Conservation (phyloP, 2,888 invertebrate species). For the Hesperia comma region DNA sequence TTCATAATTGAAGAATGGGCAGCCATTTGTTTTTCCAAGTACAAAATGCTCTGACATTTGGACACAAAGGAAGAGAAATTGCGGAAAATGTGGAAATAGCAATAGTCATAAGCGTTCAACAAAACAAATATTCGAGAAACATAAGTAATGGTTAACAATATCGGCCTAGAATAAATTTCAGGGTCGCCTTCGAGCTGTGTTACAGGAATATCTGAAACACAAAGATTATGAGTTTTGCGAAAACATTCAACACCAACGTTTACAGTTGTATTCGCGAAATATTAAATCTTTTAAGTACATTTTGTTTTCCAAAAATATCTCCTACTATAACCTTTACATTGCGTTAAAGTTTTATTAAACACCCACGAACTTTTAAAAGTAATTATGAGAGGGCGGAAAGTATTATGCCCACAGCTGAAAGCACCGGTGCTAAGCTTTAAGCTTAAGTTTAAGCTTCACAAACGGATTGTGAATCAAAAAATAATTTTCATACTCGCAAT, state of each 20-base stretch:
- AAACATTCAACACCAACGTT: slow-evolving; percentile 15
- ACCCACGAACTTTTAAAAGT: too few species aligned
- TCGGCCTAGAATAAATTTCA: slow-evolving; percentile 20
- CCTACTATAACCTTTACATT: too few species aligned
- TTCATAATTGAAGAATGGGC: slow-evolving; percentile 12
- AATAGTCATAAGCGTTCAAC: slow-evolving; percentile 40
- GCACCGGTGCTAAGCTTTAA: too few species aligned
- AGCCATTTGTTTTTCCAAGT: slow-evolving; percentile 3
- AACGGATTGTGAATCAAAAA: too few species aligned
- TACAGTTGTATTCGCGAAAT: slow-evolving; percentile 22
- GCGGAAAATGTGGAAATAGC: slow-evolving; percentile 42
- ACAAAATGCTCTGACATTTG: slow-evolving; percentile 60
- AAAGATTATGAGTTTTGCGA: slow-evolving; percentile 60
- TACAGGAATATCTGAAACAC: slow-evolving; percentile 72
- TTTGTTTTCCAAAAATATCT: too few species aligned
- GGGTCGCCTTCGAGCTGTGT: slow-evolving; percentile 27
- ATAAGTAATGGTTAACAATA: slow-evolving; percentile 38
- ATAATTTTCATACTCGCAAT: too few species aligned
- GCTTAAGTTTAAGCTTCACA: too few species aligned
- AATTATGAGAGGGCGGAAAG: too few species aligned
- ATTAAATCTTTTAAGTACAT: too few species aligned
- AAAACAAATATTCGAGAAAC: slow-evolving; percentile 37
- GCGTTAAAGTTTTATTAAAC: too few species aligned
- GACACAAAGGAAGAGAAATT: slow-evolving; percentile 47
- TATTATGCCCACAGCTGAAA: too few species aligned